Evolutionary conservation across 1,140 invertebrate genomes (phyloP), one percentile per base, ranked within the genome.

Genomic region (Dreissena polymorpha): DNA sequence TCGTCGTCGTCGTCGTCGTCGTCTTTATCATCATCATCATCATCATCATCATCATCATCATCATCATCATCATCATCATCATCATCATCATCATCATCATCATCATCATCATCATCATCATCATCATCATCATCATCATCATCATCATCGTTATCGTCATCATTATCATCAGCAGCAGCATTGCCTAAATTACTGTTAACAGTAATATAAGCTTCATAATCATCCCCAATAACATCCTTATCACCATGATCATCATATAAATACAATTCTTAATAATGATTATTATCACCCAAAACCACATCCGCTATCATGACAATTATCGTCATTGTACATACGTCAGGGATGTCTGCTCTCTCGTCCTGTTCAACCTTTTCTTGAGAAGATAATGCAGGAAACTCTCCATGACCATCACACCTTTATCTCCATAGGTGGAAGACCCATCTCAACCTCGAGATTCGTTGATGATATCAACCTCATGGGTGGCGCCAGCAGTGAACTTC

Each of bases 1-100:
- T 57, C 71, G 55, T 23, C 69, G 49, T 23, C 27, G 57, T 60
- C 69, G 49, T 23, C 70, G 50, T 60, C 69, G 80, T 23, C 70
- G 80, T 21, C 69, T 63, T 23, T 16, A 81, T 27, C 18, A 80
- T 13, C 71, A 81, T 39, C 74, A 25, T 50, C 0, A 63, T 23
- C 18, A 27, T n/a, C 2, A 60, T 13, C 51, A 80, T 78, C 64
- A 74, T 69, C 55, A 72, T 69, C 76, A 71, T 25, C 67, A 71
- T 69, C 65, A 72, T 39, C 65, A 78, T 39, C 65, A 73, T 23
- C 65, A 78, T 25, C 78, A 81, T n/a, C 50, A 57, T 25, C 70
- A 74, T 21, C 51, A 57, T 80, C 53, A 55, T 55, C 53, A 55
- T 55, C 53, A 55, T 55, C 53, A 55, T 55, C 53, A 55, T 55